Conservation (phyloP, 2,888 invertebrate genomes). For the Sesia apiformis region DNA sequence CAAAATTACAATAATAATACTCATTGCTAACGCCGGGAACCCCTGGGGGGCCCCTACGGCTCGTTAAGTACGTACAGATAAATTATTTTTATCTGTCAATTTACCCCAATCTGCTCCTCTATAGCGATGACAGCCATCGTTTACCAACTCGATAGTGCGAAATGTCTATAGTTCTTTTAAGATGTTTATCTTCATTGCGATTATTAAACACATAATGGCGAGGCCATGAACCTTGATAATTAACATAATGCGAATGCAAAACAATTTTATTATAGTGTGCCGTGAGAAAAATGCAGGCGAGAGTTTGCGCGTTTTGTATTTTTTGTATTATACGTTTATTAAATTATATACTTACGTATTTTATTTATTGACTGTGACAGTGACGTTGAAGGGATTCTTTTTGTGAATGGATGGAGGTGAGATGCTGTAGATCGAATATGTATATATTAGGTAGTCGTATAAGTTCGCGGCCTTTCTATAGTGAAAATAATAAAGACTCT, state of each 20-base stretch:
- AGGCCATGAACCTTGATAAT: not conserved
- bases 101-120: conserved; percentile 58
- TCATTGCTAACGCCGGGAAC: conserved; percentile 19
- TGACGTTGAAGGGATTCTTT: not conserved
- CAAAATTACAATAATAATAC: conserved; percentile 17
- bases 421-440: no score
- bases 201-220: no score
- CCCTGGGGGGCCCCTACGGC: conserved; percentile 38
- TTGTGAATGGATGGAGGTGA: no score
- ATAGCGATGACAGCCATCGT: conserved; percentile 57
- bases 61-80: conserved; percentile 64
- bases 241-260: not conserved
- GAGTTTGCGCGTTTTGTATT: not conserved
- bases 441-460: no score
- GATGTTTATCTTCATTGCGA: no score
- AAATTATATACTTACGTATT: not conserved
- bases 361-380: not conserved
- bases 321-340: no score
- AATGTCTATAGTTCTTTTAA: no score
- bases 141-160: conserved; percentile 5
- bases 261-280: not conserved
- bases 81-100: conserved; percentile 70
- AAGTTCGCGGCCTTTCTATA: no score
- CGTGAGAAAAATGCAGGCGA: not conserved
- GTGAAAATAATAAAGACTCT: no score